Percentiles rank a stretch among this genome's conserved stretches.
Evolutionary conservation across 1,140 invertebrate genomes (phyloP).

Genomic region (Drosophila micromelanica): DNA sequence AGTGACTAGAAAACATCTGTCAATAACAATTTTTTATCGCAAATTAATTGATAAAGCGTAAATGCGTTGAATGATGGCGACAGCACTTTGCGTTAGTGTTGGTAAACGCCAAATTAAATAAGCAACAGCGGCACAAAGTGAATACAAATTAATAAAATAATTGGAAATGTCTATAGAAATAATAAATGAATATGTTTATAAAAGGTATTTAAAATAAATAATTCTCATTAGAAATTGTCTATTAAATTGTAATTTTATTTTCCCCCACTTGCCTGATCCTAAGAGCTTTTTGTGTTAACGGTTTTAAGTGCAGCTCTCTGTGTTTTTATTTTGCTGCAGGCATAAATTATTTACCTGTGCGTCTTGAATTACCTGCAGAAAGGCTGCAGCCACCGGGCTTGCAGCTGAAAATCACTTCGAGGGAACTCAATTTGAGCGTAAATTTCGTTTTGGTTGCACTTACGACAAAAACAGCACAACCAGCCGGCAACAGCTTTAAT

Average conservation of each 20-base stretch:
- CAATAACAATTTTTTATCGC: conserved; percentile 5
- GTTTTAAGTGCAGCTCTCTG: conserved; percentile 17
- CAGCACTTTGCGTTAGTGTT: conserved; percentile 23
- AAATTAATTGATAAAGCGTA: conserved; percentile 21
- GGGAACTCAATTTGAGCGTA: conserved; percentile 77
- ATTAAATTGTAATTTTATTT: neutral
- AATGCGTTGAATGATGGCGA: conserved; percentile 30
- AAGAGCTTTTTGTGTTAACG: neutral
- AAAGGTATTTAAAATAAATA: neutral
- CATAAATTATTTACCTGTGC: conserved; percentile 76
- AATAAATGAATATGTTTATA: conserved; percentile 8
- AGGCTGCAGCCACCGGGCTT: neutral
- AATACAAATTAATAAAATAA: conserved; percentile 2
- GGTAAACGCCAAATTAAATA: conserved; percentile 48
- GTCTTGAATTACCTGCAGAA: conserved; percentile 61
- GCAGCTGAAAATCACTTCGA: conserved; percentile 58
- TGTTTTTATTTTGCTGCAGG: conserved; percentile 53
- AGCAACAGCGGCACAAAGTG: neutral
- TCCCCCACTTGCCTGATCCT: conserved; percentile 22
- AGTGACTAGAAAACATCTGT: conserved; percentile 22
- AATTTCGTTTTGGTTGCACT: conserved; percentile 65
- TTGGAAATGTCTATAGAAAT: neutral
- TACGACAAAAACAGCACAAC: conserved; percentile 39
- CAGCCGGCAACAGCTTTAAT: conserved; percentile 56
- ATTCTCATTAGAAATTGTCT: neutral